Evolutionary conservation across 2,888 invertebrate species (phyloP), one percentile per base, ranked within the genome.

Genomic region (Cosmorhoe ocellata): DNA sequence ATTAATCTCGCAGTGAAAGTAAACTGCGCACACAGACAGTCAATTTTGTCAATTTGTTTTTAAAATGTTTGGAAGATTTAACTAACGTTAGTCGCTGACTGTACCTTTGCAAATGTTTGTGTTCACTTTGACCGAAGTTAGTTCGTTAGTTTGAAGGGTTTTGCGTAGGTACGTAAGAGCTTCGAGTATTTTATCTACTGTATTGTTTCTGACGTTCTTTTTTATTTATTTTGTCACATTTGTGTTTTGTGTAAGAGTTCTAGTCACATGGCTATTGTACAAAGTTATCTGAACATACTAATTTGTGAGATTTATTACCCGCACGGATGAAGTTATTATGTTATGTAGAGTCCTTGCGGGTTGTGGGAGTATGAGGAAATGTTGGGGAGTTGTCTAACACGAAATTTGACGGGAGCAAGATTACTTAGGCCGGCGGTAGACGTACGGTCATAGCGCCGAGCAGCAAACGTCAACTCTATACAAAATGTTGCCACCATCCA

Each of bases 71-170:
- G 1, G 24, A 7, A 7, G 24, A 24, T 7, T 24, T 24, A 6
- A 4, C 6, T 7, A 24, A 24, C 5, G 24, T 24, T n/a, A 31
- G 30, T 8, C 4, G 11, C 30, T 31, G 40, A 40, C 43, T 28
- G 45, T 49, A 52, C 52, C 46, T n/a, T n/a, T 1, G 45, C 34
- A 48, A 58, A 54, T 48, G 50, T 52, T 61, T 53, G 37, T 42
- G n/a, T 40, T 42, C 31, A 49, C 30, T 56, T 49, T 40, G 24
- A 10, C n/a, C 12, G 22, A 49, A 48, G 42, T 51, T 18, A 18
- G 18, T 18, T 18, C 18, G 18, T 18, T n/a, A n/a, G n/a, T n/a
- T 18, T 18, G 18, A 4, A 37, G 34, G 39, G 30, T 57, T 49
- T 41, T 30, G 33, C 26, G 43, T 47, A 48, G 48, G 43, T 53